phyloP scores from a whole-genome alignment of 2,113 vertebrate genomes.

The Panthera tigris region DNA sequence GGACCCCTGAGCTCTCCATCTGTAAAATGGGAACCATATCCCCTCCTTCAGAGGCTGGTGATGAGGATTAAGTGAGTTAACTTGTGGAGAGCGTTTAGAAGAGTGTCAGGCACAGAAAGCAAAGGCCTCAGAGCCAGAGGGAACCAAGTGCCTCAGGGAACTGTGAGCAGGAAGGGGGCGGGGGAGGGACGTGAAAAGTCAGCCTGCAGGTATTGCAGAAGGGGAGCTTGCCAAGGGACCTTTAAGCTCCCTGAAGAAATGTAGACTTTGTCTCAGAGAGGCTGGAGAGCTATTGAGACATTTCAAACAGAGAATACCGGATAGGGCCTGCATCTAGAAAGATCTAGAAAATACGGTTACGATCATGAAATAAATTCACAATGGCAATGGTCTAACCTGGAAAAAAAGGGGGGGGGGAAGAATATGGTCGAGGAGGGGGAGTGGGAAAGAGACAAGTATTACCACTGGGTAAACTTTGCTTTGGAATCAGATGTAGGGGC shows the following conservation, averaged over 20 bases:
- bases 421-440: no score
- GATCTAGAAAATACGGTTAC: no score
- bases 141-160: neutral
- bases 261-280: neutral
- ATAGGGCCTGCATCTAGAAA: neutral
- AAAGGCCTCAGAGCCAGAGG: neutral
- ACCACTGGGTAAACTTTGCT: neutral
- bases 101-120: neutral
- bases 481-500: neutral
- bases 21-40: neutral
- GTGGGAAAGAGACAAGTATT: neutral
- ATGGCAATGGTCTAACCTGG: neutral
- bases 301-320: neutral
- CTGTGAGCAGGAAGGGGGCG: fast-evolving
- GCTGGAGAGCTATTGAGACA: neutral
- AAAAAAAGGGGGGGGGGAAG: neutral
- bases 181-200: no score
- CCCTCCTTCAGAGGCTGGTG: neutral
- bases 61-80: neutral
- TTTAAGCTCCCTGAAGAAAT: neutral
- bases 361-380: neutral
- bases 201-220: neutral
- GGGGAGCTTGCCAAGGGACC: no score
- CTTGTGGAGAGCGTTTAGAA: neutral
- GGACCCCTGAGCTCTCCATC: neutral